phyloP scores from a whole-genome alignment of 1,140 invertebrate genomes.

The Aporrectodea caliginosa region DNA sequence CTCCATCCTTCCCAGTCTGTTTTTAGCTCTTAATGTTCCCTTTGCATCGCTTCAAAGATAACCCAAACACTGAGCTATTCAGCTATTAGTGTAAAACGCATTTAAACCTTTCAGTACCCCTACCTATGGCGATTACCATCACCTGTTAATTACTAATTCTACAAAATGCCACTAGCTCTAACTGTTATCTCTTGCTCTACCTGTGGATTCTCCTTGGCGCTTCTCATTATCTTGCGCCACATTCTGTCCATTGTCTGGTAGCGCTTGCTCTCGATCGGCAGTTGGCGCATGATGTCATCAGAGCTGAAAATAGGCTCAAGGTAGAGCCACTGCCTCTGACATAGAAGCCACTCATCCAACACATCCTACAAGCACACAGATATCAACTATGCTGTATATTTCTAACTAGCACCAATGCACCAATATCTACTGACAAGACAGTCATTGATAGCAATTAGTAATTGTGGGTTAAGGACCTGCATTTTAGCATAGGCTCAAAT shows the following conservation, averaged over 20 bases:
- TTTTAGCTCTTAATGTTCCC: no score
- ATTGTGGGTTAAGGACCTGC: no score
- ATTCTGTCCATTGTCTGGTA: constrained; percentile 72
- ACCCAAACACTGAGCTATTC: no score
- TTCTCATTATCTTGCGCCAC: constrained; percentile 71
- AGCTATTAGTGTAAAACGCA: no score
- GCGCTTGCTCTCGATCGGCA: constrained; percentile 71
- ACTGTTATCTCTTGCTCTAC: constrained; percentile 47
- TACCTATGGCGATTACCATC: no score
- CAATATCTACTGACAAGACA: no score
- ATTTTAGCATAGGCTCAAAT: no score
- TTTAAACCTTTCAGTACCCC: no score
- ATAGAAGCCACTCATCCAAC: constrained; percentile 68
- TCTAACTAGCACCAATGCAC: no score
- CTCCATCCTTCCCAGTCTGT: no score
- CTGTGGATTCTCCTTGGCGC: constrained; percentile 65
- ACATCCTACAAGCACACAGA: constrained; percentile 71
- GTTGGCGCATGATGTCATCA: constrained; percentile 61
- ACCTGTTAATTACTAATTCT: neutral
- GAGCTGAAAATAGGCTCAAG: constrained; percentile 58
- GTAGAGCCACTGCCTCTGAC: constrained; percentile 65
- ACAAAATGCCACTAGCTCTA: neutral
- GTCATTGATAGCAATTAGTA: no score
- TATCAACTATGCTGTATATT: constrained; percentile 87
- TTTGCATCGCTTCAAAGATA: no score